phyloP scores from a whole-genome alignment of 2,797 vertebrate species.

The Carduelis carduelis region DNA sequence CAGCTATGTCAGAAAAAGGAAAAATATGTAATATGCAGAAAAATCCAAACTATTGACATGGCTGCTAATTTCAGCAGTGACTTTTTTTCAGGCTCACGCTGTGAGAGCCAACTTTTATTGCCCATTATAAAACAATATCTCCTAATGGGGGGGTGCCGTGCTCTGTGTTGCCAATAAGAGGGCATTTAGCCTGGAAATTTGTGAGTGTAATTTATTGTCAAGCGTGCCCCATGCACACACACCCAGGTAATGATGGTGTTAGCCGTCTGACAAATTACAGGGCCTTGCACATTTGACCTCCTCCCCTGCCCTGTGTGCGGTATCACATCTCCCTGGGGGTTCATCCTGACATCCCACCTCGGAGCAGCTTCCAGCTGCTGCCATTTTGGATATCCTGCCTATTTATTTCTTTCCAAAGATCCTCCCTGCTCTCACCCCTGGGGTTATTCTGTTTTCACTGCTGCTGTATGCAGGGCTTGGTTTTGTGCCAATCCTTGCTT shows the following conservation, averaged over 20 bases:
- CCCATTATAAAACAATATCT: conserved; percentile 7
- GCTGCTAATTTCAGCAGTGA: conserved; percentile 3
- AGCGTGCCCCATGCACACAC: background rate
- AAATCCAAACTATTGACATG: background rate
- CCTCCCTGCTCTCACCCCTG: background rate
- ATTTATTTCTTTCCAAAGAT: conserved; percentile 27
- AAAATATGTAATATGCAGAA: background rate
- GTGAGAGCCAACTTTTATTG: background rate
- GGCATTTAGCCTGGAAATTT: conserved; percentile 16
- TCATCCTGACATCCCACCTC: conserved; percentile 43
- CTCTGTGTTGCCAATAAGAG: background rate
- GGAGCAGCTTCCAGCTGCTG: conserved; percentile 37
- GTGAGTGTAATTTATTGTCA: conserved; percentile 34
- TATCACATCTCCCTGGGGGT: conserved; percentile 33
- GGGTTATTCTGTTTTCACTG: background rate
- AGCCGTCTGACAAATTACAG: conserved; percentile 47
- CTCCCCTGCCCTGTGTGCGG: conserved; percentile 29
- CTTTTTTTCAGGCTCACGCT: background rate
- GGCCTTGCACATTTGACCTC: conserved; percentile 56
- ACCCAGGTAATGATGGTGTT: conserved; percentile 57
- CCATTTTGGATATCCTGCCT: conserved; percentile 47
- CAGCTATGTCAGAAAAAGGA: background rate
- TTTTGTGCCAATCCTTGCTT: background rate
- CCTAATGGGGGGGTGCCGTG: background rate
- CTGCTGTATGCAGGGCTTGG: background rate